These are phyloP conservation scores for Melanostoma mellinum DNA, from an alignment of 2,888 invertebrate genomes.

Conservation along the genomic window DNA sequence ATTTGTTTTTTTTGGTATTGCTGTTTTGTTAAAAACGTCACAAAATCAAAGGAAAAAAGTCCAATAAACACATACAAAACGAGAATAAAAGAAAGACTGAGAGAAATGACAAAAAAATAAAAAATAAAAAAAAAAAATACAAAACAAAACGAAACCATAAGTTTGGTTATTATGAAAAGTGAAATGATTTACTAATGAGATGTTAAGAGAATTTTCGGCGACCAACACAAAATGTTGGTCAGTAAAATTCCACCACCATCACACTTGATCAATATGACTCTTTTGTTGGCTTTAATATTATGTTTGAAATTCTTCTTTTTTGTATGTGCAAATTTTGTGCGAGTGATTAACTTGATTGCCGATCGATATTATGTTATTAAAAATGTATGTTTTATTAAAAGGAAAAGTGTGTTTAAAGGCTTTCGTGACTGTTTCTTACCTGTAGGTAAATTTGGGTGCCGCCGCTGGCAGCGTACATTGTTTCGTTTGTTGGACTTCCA, in stretches of 20 bases:
- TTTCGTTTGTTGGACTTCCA: conserved; percentile 80
- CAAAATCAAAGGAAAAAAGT: conserved; percentile 35
- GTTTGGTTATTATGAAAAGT: conserved; percentile 73
- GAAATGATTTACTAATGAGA: conserved; percentile 75
- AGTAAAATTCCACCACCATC: conserved; percentile 55
- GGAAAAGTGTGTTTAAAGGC: not conserved
- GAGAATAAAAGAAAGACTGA: conserved; percentile 42
- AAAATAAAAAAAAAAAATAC: conserved; percentile 43
- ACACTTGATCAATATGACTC: not conserved
- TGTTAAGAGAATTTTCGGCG: conserved; percentile 64
- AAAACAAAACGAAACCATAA: conserved; percentile 44
- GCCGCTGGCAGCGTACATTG: conserved; percentile 82
- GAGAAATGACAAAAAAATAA: conserved; percentile 43
- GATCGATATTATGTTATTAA: not conserved
- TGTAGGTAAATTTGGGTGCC: conserved; percentile 82
- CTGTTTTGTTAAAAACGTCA: conserved; percentile 40
- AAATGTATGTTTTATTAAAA: not conserved
- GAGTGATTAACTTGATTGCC: conserved; percentile 25
- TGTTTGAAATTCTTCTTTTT: conserved; percentile 42
- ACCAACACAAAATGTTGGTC: conserved; percentile 47
- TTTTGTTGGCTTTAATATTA: conserved; percentile 1
- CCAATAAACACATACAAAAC: conserved; percentile 63
- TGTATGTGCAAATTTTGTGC: conserved; percentile 67
- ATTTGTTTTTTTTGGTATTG: conserved; percentile 30
- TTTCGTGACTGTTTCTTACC: conserved; percentile 77